Base-by-base conservation (phyloP, 2,113 vertebrate genomes). In the Entomyzon cyanotis region DNA sequence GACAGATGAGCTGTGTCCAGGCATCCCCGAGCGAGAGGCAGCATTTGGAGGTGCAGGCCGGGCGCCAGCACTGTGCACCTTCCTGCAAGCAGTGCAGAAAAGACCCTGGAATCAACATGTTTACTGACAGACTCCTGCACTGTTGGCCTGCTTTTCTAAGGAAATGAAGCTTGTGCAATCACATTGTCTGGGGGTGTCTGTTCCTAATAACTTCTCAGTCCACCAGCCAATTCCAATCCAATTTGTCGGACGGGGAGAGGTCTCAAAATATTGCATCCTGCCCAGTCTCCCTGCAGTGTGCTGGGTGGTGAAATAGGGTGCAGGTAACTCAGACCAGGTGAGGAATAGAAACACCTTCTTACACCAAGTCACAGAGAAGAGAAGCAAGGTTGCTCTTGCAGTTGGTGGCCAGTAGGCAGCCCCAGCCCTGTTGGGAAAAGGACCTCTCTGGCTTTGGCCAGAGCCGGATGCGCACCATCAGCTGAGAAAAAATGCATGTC, bases 121-220 rank as follows among this genome's bases (percentile, higher is more conserved):
- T 96, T 97, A 87, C 94, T 96, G 95, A 94, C 90, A 94, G 96
- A 46, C 89, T 97, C 96, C 89, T 97, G 86, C 52, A 4, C 94
- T 74, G n/a, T 39, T 97, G 96, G 96, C 95, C 95, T 94, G 93
- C 23, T 90, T 95, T 95, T 90, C 94, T 95, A 25, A 94, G 96
- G 96, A 97, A 97, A 95, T 95, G 89, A 94, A 87, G 80, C 95
- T 97, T 97, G 95, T 97, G 96, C 96, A 97, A 97, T 97, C 94
- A 75, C 94, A 94, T 95, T 97, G 95, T 97, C 95, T 96, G 94
- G 92, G 86, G 92, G 96, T 96, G 96, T 96, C 95, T 97, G 96
- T 96, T 97, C 94, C 95, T 95, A 97, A 96, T 97, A 96, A 97
- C 47, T 84, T 92, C 92, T 74, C 79, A 18, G 79, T 95, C 89